Evolutionary conservation across 2,888 invertebrate species (phyloP), one percentile per base, ranked within the genome.

Genomic region (Mellilla xanthometata): DNA sequence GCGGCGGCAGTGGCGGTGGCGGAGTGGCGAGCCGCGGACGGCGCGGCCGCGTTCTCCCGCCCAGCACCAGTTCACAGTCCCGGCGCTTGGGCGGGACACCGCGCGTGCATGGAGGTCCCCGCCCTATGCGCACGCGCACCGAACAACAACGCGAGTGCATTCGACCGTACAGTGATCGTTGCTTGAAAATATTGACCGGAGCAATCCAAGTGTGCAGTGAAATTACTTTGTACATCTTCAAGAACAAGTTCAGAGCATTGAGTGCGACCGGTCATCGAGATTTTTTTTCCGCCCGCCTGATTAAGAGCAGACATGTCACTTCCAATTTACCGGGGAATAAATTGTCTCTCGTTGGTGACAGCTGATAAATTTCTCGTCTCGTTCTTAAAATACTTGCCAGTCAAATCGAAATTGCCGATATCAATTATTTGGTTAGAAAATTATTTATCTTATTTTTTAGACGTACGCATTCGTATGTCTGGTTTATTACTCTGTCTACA

Each of bases 1-100:
- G 80, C 70, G 73, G 65, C 69, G 86, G 79, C 88, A 89, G 88
- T 89, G 90, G 90, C 89, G 86, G 83, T 84, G 78, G 82, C 83
- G 83, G 74, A 76, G 84, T 72, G 85, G 80, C 72, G 72, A 75
- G 78, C 86, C 87, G 87, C 89, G 87, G 86, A 86, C 87, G 82
- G 81, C 87, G 89, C 90, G 91, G 90, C 88, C 61, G 72, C 71
- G 72, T 68, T 67, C 73, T 75, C 68, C 72, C 78, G 72, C 66
- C 75, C 68, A 69, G 76, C 72, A 58, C 75, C 72, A 82, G 75
- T 48, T 33, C 30, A 49, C 44, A 34, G 15, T 51, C 43, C 46
- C 41, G 40, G 19, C 46, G 39, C 10, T 31, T 22, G 45, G 45
- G 34, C 45, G 40, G 41, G 41, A 41, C 6, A 33, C 36, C 41